Evolutionary conservation across 2,888 invertebrate genomes (phyloP).

Genomic region (Timandra comae): DNA sequence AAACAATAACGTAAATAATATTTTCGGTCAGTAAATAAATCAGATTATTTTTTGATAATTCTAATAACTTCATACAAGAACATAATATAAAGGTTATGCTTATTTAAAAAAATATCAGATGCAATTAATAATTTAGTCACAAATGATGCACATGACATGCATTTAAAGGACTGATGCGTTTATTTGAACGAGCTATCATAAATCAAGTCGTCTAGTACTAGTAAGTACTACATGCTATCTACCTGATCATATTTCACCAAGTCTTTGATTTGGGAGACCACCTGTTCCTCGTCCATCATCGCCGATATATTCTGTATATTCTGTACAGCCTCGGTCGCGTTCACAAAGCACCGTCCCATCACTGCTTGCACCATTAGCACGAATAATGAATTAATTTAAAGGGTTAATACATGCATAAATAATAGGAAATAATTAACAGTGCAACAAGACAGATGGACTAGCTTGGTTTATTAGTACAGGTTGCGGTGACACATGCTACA

Average conservation of each 20-base stretch:
- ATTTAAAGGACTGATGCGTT: neutral
- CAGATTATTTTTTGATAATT: too few relatives aligned
- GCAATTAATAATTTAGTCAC: too few relatives aligned
- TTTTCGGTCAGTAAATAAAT: too few relatives aligned
- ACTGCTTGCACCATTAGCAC: slow-evolving; percentile 37
- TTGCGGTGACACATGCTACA: slow-evolving; percentile 1
- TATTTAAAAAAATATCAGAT: too few relatives aligned
- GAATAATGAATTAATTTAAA: slow-evolving; percentile 1
- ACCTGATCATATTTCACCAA: slow-evolving; percentile 55
- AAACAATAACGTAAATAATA: too few relatives aligned
- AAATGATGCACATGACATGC: neutral
- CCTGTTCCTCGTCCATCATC: slow-evolving; percentile 31
- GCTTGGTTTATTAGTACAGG: slow-evolving; percentile 1
- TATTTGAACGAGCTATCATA: neutral
- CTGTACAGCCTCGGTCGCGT: slow-evolving; percentile 39
- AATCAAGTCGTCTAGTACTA: slow-evolving; percentile 1
- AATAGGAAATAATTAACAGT: too few relatives aligned
- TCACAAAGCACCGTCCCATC: slow-evolving; percentile 56
- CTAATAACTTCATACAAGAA: too few relatives aligned
- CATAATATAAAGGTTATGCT: too few relatives aligned
- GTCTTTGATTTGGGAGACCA: slow-evolving; percentile 39
- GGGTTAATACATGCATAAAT: slow-evolving; percentile 1
- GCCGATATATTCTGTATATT: slow-evolving; percentile 24
- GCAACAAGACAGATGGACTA: too few relatives aligned
- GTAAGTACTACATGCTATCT: slow-evolving; percentile 25